phyloP scores from a whole-genome alignment of 1,140 invertebrate species.

The Gryllus bimaculatus region DNA sequence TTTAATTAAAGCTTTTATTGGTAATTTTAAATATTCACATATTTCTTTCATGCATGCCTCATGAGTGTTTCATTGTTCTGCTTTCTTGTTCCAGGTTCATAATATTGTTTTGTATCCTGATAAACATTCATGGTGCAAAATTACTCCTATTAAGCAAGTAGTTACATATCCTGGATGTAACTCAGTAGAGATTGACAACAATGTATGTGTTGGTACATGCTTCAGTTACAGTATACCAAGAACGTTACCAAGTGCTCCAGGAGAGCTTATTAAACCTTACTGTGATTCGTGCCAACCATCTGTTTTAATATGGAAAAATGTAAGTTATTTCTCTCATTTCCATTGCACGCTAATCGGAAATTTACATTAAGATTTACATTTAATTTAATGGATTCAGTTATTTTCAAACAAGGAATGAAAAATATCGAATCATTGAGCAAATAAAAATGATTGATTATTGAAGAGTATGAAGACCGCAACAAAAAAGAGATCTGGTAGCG shows the following conservation, averaged over 20 bases:
- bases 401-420: too few species aligned
- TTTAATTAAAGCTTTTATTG: too few species aligned
- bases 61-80: not conserved
- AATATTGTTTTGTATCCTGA: conserved; percentile 58
- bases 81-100: conserved; percentile 43
- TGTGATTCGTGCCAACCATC: conserved; percentile 58
- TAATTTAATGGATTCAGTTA: too few species aligned
- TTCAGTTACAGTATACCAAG: conserved; percentile 59
- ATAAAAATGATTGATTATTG: too few species aligned
- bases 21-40: too few species aligned
- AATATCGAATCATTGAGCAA: too few species aligned
- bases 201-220: conserved; percentile 57
- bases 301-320: conserved; percentile 51
- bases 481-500: too few species aligned
- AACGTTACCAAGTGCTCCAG: conserved; percentile 51
- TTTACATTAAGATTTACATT: too few species aligned
- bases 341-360: too few species aligned
- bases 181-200: conserved; percentile 53
- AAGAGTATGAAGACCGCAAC: too few species aligned
- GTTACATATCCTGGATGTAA: conserved; percentile 49
- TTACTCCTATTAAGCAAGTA: conserved; percentile 54
- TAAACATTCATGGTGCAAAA: conserved; percentile 60
- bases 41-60: too few species aligned
- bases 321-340: conserved; percentile 28
- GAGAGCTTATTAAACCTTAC: conserved; percentile 53